Conservation (phyloP, 2,888 invertebrate species). For the Polietes domitor region DNA sequence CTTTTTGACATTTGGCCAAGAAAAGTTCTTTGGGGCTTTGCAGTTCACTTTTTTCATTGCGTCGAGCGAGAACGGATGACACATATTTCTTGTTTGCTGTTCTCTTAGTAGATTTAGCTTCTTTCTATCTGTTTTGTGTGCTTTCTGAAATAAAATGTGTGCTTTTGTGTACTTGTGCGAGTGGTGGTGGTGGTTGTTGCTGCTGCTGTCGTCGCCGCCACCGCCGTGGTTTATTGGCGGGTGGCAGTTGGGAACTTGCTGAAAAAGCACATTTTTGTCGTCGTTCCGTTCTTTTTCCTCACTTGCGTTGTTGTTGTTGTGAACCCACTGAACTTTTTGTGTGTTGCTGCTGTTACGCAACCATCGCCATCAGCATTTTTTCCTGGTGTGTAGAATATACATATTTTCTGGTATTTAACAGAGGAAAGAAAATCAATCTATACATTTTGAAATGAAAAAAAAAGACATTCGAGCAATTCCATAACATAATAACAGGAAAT, state of each 20-base stretch:
- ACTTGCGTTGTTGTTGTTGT: background rate
- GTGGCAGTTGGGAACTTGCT: background rate
- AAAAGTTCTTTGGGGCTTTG: background rate
- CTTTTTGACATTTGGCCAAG: conserved; percentile 22
- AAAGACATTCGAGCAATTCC: no score
- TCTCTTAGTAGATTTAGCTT: background rate
- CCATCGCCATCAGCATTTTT: conserved; percentile 40
- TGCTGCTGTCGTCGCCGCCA: conserved; percentile 25
- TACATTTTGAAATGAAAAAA: conserved; percentile 13
- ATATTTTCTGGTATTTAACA: conserved; percentile 57
- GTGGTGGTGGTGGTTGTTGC: background rate
- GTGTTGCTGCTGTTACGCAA: conserved; percentile 59
- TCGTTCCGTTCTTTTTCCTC: conserved; percentile 9
- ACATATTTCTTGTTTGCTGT: conserved; percentile 45
- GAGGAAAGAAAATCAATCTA: background rate
- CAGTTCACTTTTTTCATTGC: no score
- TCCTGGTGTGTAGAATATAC: conserved; percentile 12
- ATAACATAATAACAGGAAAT: no score
- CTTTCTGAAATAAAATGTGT: background rate
- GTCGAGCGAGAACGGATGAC: no score
- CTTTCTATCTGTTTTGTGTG: background rate
- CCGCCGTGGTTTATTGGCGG: background rate
- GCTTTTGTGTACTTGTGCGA: conserved; percentile 8
- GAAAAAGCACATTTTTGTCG: conserved; percentile 63
- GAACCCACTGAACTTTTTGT: conserved; percentile 9